Evolutionary conservation across 2,888 invertebrate species (phyloP), one percentile per base, ranked within the genome.

Genomic region (Troides oblongomaculatus): DNA sequence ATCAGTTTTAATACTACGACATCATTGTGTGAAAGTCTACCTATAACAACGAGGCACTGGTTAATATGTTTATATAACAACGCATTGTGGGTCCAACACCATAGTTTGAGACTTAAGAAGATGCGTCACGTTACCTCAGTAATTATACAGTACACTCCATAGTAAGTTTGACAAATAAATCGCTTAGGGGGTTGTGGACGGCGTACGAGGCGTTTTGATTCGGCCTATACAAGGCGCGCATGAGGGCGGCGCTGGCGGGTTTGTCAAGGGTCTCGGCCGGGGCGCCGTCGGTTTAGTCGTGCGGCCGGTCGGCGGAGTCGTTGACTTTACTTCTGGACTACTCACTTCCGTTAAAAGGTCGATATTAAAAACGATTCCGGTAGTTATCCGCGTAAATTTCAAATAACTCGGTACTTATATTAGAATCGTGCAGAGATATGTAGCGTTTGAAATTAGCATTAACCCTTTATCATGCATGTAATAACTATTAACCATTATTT

Each of bases 281-380:
- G 91, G 88, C 70, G 81, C 84, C 56, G 68, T 88, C 39, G 90
- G 90, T 0, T 81, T 91, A 7, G 64, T 91, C 66, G 83, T 87
- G 71, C 83, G 88, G 1, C 91, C 91, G 36, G 76, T 88, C 72
- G 84, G 86, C 46, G 91, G 90, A 25, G 74, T 90, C 73, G 79
- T 89, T 71, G 91, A 92, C 82, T 90, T 86, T 79, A 85, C 87
- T 61, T 82, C 86, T n/a, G 85, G 85, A 14, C 81, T 91, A 39
- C 84, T 89, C 72, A 73, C 80, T 25, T 76, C 87, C n/a, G 81
- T 90, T 62, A 86, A 80, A 85, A 91, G 90, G 90, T 90, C 53
- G 46, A 21, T 10, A 18, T 5, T 18, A 50, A 17, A 14, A 17
- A 2, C 18, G 14, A 50, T 50, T 50, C 17, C 50, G 5, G 46